phyloP scores from a whole-genome alignment of 2,888 invertebrate species.

The Drosophila peninsularis region DNA sequence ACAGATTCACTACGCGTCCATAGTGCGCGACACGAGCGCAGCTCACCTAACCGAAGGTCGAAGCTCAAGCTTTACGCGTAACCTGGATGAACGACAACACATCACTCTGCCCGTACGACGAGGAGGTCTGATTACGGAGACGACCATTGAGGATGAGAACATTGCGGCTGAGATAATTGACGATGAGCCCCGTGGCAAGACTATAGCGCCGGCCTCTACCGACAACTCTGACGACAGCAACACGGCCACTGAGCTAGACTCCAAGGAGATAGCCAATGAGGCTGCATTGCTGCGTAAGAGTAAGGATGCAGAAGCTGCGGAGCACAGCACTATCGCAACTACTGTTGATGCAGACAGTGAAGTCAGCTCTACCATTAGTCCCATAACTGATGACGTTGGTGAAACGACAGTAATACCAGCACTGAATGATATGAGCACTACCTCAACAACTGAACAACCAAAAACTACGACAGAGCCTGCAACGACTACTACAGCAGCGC shows the following conservation, averaged over 20 bases:
- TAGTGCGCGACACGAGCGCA: constrained; percentile 54
- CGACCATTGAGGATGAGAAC: constrained; percentile 58
- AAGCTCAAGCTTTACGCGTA: constrained; percentile 61
- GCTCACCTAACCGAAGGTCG: constrained; percentile 53
- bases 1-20: constrained; percentile 67
- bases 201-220: constrained; percentile 39
- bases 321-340: constrained; percentile 10
- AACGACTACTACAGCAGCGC: background rate
- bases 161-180: constrained; percentile 61
- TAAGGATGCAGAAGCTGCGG: constrained; percentile 6
- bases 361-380: constrained; percentile 6
- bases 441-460: constrained; percentile 7
- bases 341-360: background rate
- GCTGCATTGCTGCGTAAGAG: background rate
- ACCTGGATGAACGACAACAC: constrained; percentile 28
- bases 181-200: constrained; percentile 47
- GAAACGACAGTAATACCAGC: background rate
- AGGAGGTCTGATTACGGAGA: constrained; percentile 51
- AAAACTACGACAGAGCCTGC: background rate
- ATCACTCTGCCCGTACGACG: constrained; percentile 52
- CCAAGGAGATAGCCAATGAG: constrained; percentile 39
- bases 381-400: background rate
- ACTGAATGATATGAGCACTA: background rate
- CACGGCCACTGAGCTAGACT: constrained; percentile 57
- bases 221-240: constrained; percentile 49